Evolutionary conservation across 2,113 vertebrate species (phyloP).

Genomic region (Hiodon alosoides): DNA sequence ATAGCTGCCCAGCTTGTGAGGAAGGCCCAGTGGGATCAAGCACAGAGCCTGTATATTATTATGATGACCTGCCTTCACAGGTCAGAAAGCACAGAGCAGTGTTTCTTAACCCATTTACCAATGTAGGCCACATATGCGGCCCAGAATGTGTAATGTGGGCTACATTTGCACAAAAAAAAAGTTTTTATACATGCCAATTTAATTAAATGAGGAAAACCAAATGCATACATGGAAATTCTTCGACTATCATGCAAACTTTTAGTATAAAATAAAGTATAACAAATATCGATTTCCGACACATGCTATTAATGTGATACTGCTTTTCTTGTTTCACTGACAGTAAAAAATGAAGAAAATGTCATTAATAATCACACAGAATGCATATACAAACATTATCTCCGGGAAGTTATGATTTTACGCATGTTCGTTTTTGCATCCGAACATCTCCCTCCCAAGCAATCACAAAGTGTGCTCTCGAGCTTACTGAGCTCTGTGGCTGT

Average conservation of each 20-base stretch:
- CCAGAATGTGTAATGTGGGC: too few species aligned
- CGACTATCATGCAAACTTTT: too few species aligned
- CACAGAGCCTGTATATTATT: constrained; percentile 46
- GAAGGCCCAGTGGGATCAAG: constrained; percentile 24
- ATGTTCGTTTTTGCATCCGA: constrained; percentile 11
- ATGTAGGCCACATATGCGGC: too few species aligned
- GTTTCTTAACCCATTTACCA: constrained; percentile 28
- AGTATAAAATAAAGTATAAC: too few species aligned
- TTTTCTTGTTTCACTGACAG: too few species aligned
- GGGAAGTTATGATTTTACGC: constrained; percentile 8
- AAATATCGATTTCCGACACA: too few species aligned
- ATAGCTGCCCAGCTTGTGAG: constrained; percentile 31
- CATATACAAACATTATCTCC: constrained; percentile 2
- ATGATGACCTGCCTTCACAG: constrained; percentile 50
- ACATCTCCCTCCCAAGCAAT: background rate
- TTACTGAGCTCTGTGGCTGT: constrained; percentile 2
- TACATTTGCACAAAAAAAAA: too few species aligned
- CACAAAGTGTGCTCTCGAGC: background rate
- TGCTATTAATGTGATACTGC: too few species aligned
- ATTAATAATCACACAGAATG: background rate
- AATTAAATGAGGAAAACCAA: too few species aligned
- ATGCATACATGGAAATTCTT: too few species aligned
- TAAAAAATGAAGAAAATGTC: background rate
- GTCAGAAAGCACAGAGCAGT: constrained; percentile 48
- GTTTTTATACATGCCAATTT: too few species aligned